Evolutionary conservation across 2,797 vertebrate genomes (phyloP), one percentile per base, ranked within the genome.

Genomic region (Percopsis omiscomaycus): DNA sequence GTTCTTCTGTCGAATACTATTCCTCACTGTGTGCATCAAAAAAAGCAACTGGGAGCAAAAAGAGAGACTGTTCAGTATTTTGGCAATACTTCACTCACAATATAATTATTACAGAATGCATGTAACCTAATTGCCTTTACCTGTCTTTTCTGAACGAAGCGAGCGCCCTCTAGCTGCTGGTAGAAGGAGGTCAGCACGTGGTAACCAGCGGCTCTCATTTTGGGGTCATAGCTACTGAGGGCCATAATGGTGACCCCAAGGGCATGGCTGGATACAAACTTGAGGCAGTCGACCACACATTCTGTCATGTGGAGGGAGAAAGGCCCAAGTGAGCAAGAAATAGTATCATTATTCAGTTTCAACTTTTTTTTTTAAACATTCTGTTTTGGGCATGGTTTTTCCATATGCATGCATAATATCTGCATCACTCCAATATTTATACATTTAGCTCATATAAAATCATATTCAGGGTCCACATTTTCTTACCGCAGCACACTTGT

Each of bases 191-290:
- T 92, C 56, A 98, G 87, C 37, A 98, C 86, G 0, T 92, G 91
- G 59, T 95, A 98, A 0, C 95, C 96, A 0, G 92, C 93, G 0
- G 95, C 95, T 70, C 97, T 89, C 89, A 95, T 80, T 68, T 90
- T 94, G 30, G 91, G 79, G 83, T 99, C 95, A 0, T 94, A 95
- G 88, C 97, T 98, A 77, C 97, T 98, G 6, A 98, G 93, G 5
- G 95, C 93, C 46, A 86, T 89, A 2, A 96, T 74, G 0, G 94
- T 93, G 0, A 98, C 75, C 0, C 95, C 94, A 44, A 98, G 73
- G 47, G 95, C 94, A 1, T 96, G 94, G 64, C 93, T 92, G 55
- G 95, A 95, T 3, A 97, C 89, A 67, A 98, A 99, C 84, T 94
- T 98, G 3, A 89, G 83, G 85, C 97, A 99, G 46, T 98, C 95